Conservation (phyloP, 1,140 invertebrate genomes). For the Oryctes rhinoceros region DNA sequence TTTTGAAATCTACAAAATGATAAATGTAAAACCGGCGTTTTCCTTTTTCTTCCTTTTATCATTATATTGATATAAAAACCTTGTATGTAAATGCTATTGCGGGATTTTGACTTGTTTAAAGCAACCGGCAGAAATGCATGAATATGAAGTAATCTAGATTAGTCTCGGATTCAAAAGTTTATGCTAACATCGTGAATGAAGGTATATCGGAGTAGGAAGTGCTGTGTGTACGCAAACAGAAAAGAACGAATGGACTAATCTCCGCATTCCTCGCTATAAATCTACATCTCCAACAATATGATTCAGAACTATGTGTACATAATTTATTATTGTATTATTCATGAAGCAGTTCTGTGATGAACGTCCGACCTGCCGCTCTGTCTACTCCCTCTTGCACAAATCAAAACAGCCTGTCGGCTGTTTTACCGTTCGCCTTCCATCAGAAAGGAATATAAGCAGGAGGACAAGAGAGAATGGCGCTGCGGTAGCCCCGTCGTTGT, state of each 20-base stretch:
- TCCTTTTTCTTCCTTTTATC: too few species aligned
- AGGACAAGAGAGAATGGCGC: not conserved
- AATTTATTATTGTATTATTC: slow-evolving; percentile 37
- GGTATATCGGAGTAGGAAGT: slow-evolving; percentile 4
- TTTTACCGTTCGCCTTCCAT: not conserved
- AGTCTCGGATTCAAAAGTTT: too few species aligned
- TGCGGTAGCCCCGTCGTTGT: not conserved
- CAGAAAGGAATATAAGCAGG: not conserved
- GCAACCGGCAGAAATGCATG: not conserved
- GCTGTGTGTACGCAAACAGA: not conserved
- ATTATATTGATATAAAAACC: not conserved
- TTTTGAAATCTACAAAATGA: too few species aligned
- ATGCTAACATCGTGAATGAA: not conserved
- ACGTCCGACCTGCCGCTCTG: not conserved
- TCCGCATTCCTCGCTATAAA: slow-evolving; percentile 2
- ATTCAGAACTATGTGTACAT: slow-evolving; percentile 28
- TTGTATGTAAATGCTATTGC: too few species aligned
- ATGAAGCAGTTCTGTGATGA: slow-evolving; percentile 15
- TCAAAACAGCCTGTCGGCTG: slow-evolving; percentile 13
- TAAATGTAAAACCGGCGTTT: too few species aligned
- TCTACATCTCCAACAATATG: slow-evolving; percentile 24
- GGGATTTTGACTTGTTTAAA: not conserved
- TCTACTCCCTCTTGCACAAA: slow-evolving; percentile 27
- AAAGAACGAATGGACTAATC: slow-evolving; percentile 4
- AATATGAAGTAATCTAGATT: too few species aligned